Conservation (phyloP, 2,113 vertebrate genomes). For the Pterocles burchelli region DNA sequence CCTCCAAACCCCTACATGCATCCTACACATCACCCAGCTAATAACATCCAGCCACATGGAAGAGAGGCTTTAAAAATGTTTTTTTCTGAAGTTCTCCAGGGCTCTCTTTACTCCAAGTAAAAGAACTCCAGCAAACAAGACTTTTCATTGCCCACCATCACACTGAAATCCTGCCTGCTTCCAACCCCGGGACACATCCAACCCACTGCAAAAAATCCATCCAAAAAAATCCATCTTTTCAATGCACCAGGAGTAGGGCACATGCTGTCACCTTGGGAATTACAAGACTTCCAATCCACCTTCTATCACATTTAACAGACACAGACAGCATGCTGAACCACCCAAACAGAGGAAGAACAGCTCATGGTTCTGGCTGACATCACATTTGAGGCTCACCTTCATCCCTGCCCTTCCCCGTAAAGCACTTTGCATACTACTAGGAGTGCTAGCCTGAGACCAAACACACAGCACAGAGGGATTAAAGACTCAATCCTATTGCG, state of each 20-base stretch:
- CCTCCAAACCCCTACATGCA: neutral
- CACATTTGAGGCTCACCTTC: neutral
- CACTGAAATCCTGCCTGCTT: neutral
- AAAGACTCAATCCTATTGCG: neutral
- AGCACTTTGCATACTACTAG: neutral
- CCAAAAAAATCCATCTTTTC: neutral
- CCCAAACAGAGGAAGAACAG: neutral
- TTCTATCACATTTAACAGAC: neutral
- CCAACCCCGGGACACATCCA: neutral
- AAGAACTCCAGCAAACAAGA: neutral
- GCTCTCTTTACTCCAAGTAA: neutral
- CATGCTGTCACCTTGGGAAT: neutral
- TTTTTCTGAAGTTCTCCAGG: neutral
- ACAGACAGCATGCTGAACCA: neutral
- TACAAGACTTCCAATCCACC: neutral
- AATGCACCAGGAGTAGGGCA: neutral
- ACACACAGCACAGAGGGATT: neutral
- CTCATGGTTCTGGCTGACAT: neutral
- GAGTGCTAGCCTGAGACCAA: neutral
- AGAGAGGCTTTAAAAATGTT: neutral
- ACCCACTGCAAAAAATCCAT: neutral
- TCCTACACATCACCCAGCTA: neutral
- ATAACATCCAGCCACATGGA: neutral
- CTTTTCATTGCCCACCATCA: neutral
- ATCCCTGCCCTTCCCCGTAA: neutral